Evolutionary conservation across 2,797 vertebrate species (phyloP).

Genomic region (Epinephelus coioides): DNA sequence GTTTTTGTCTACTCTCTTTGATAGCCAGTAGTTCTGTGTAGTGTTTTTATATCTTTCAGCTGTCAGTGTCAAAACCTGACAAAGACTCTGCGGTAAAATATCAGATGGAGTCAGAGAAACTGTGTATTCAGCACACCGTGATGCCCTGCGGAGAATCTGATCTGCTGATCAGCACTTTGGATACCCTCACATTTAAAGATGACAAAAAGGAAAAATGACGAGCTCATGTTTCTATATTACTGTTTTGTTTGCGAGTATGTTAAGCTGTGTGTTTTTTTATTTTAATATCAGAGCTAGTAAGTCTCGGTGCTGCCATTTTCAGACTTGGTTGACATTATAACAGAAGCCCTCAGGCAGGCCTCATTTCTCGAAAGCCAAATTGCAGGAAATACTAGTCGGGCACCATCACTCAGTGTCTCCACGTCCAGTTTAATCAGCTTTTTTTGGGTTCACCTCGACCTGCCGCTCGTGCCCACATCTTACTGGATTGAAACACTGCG

Average conservation of each 20-base stretch:
- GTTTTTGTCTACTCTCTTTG: slow-evolving; percentile 5
- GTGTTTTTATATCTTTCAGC: slow-evolving; percentile 27
- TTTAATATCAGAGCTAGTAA: neutral
- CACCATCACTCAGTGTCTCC: slow-evolving; percentile 53
- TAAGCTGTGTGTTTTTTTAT: slow-evolving; percentile 1
- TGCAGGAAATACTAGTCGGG: slow-evolving; percentile 31
- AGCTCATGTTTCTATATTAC: neutral
- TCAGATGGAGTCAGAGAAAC: slow-evolving; percentile 43
- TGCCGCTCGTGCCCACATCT: slow-evolving; percentile 21
- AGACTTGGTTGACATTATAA: slow-evolving; percentile 33
- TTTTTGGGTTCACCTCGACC: slow-evolving; percentile 48
- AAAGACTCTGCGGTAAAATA: slow-evolving; percentile 35
- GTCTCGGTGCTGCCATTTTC: slow-evolving; percentile 27
- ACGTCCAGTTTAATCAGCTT: slow-evolving; percentile 48
- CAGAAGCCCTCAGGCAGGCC: slow-evolving; percentile 34
- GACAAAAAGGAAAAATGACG: neutral
- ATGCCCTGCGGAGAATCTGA: slow-evolving; percentile 39
- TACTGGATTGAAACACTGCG: slow-evolving; percentile 28
- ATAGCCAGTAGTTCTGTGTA: neutral
- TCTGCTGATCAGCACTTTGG: slow-evolving; percentile 65
- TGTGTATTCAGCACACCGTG: slow-evolving; percentile 51
- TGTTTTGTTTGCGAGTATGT: neutral
- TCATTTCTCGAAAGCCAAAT: slow-evolving; percentile 47
- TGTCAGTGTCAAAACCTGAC: slow-evolving; percentile 51
- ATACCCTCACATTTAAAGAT: slow-evolving; percentile 34